Evolutionary conservation across 2,113 vertebrate genomes (phyloP), one percentile per base, ranked within the genome.

Genomic region (Heliornis fulica): DNA sequence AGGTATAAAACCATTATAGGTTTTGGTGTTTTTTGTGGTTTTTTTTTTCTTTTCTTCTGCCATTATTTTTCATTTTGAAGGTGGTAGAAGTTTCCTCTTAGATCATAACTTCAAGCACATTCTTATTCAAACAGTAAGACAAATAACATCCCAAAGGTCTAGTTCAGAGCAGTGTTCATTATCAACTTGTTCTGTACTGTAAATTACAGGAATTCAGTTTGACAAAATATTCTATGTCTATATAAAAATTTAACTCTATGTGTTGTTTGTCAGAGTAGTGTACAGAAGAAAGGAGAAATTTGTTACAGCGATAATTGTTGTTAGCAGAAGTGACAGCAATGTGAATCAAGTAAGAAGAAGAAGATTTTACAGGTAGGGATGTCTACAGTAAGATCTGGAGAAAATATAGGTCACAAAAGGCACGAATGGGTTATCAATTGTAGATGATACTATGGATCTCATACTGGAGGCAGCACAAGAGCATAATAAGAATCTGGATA

Each of bases 141-240:
- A 93, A 92, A 95, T 74, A 90, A 76, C 71, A 90, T 71, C 75
- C 50, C 54, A 94, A 91, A 91, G 82, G 87, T 97, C 87, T 88
- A 74, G 56, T 83, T 86, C 59, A 87, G 88, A 80, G 65, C 18
- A 84, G 46, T 64, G 54, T 81, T 96, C 60, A 83, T 96, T 95
- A 84, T 90, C 76, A 77, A 85, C 79, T 93, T 93, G 69, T 83
- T 94, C 69, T 87, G 41, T 77, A 77, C 11, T 74, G 65, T 63
- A 94, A 94, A 96, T 80, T 90, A 68, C 28, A 91, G 74, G 29
- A 92, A 84, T 77, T 94, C 69, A 32, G 25, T 84, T 79, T 89
- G 69, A 64, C 69, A 95, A 91, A 93, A 84, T 75, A 90, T 81
- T 89, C 45, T n/a, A 56, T 41, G 29, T 85, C 38, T 68, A 8